phyloP scores from a whole-genome alignment of 2,888 invertebrate species.

The Phaonia tiefii region DNA sequence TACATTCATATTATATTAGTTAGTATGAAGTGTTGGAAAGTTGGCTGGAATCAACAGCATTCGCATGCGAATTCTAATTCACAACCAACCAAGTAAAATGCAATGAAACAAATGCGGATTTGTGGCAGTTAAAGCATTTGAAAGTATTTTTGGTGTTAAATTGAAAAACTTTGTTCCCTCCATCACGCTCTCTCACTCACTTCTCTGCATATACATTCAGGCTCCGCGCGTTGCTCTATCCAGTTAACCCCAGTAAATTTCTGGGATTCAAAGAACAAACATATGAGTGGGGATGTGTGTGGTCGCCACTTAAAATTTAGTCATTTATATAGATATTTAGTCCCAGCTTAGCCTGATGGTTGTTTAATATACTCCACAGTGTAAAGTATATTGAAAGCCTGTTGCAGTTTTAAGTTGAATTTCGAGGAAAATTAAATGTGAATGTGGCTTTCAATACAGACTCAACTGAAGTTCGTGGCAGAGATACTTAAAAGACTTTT shows the following conservation, averaged over 20 bases:
- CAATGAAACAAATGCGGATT: conserved; percentile 66
- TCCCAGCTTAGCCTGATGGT: neutral
- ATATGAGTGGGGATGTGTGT: no score
- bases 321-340: conserved; percentile 23
- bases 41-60: conserved; percentile 9
- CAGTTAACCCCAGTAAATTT: no score
- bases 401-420: neutral
- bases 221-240: no score
- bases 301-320: neutral
- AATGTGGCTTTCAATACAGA: neutral
- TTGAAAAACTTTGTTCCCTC: conserved; percentile 60
- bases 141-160: conserved; percentile 66
- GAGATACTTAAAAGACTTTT: no score
- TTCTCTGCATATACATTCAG: no score
- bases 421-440: conserved; percentile 12
- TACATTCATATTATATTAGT: neutral
- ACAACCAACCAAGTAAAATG: conserved; percentile 48
- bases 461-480: no score
- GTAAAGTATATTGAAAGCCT: neutral
- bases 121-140: conserved; percentile 65
- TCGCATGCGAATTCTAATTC: conserved; percentile 10
- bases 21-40: neutral
- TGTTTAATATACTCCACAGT: conserved; percentile 26
- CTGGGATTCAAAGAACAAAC: no score
- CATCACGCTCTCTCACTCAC: neutral